These are phyloP conservation scores for Cylas formicarius DNA, from an alignment of 1,140 invertebrate genomes.

Conservation along the genomic window DNA sequence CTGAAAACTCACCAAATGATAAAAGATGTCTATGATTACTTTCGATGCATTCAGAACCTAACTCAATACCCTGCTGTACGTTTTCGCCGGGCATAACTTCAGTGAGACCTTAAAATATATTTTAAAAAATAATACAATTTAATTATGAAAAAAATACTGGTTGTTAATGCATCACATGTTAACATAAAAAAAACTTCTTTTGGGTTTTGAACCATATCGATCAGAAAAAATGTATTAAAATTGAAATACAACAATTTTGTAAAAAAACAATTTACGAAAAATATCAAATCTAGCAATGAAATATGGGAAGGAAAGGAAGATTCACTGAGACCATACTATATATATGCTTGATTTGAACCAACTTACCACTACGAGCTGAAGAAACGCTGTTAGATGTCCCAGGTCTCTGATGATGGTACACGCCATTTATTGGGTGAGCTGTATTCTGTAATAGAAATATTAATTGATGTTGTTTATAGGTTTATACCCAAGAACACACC, in stretches of 20 bases:
- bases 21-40: conserved; percentile 28
- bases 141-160: too few species aligned
- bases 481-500: conserved; percentile 47
- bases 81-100: conserved; percentile 37
- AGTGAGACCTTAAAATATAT: too few species aligned
- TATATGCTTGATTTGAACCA: not conserved
- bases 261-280: too few species aligned
- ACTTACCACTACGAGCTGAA: conserved; percentile 22
- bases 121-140: too few species aligned
- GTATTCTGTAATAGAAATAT: conserved; percentile 61
- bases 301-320: not conserved
- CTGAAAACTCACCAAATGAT: conserved; percentile 29
- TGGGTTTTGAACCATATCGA: too few species aligned
- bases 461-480: conserved; percentile 1
- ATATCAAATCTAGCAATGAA: too few species aligned
- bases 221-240: too few species aligned
- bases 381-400: conserved; percentile 43
- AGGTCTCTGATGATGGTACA: conserved; percentile 58
- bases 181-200: too few species aligned
- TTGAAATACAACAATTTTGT: too few species aligned
- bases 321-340: not conserved
- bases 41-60: conserved; percentile 56
- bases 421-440: conserved; percentile 78
- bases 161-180: too few species aligned
- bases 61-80: conserved; percentile 51